phyloP scores from a whole-genome alignment of 2,797 vertebrate genomes.

The Malurus leucopterus region DNA sequence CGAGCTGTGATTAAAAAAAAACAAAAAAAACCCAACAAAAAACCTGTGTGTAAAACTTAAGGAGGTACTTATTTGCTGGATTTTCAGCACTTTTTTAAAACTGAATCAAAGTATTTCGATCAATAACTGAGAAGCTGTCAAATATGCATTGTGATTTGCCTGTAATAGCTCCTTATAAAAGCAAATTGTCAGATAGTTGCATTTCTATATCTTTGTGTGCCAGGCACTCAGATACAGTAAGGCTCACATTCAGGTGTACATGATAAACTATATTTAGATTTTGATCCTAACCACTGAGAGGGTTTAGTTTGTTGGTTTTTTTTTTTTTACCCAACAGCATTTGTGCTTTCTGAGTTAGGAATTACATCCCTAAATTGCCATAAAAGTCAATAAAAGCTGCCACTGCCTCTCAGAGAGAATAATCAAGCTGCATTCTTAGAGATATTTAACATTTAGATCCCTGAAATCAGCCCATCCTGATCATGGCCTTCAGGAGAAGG shows the following conservation, averaged over 20 bases:
- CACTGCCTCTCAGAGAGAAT: not conserved
- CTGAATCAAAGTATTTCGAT: not conserved
- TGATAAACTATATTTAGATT: not conserved
- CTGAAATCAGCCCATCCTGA: not conserved
- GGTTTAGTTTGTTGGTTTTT: not conserved
- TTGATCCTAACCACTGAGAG: not conserved
- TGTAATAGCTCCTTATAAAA: not conserved
- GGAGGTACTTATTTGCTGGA: not conserved
- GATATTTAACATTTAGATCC: not conserved
- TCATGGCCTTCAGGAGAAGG: not conserved
- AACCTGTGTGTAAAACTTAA: not conserved
- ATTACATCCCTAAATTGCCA: not conserved
- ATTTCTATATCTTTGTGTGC: not conserved
- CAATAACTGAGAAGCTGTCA: not conserved
- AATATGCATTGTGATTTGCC: not conserved
- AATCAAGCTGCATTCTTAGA: not conserved
- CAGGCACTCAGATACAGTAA: not conserved
- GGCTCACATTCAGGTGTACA: not conserved
- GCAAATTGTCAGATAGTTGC: not conserved
- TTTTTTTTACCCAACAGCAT: not conserved
- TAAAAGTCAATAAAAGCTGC: not conserved
- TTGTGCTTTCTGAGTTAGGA: not conserved
- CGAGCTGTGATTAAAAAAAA: not conserved
- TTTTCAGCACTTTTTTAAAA: not conserved
- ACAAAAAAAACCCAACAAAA: too few relatives aligned